Conservation (phyloP, 2,888 invertebrate genomes). For the Dinocampus coccinellae region DNA sequence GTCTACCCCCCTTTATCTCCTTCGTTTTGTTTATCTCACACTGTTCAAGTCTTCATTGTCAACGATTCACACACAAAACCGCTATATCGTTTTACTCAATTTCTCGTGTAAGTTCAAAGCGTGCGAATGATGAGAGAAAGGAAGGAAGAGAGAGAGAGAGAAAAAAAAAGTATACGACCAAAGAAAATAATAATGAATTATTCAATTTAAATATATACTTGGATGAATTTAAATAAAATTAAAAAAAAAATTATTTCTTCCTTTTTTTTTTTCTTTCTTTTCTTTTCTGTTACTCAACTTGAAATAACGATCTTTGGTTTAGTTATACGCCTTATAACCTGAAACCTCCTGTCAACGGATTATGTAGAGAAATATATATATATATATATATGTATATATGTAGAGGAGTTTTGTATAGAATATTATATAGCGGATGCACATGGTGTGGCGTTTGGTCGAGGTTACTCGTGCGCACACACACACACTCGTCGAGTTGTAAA, state of each 20-base stretch:
- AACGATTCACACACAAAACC: slow-evolving; percentile 32
- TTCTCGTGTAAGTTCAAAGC: slow-evolving; percentile 11
- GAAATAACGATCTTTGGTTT: not conserved
- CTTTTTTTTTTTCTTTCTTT: no score
- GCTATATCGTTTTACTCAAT: slow-evolving; percentile 31
- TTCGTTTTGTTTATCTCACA: no score
- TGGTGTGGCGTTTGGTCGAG: slow-evolving; percentile 26
- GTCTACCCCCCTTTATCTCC: no score
- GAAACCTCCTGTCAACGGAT: not conserved
- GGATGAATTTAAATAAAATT: not conserved
- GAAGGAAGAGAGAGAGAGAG: not conserved
- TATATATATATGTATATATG: not conserved
- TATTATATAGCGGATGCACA: slow-evolving; percentile 26
- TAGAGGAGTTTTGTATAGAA: not conserved
- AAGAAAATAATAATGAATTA: no score
- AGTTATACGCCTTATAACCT: not conserved
- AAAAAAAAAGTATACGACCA: not conserved
- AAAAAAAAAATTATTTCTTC: no score
- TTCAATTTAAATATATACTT: not conserved
- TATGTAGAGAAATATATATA: not conserved
- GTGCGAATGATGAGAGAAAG: not conserved
- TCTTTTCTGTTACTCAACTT: not conserved
- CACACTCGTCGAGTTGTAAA: slow-evolving; percentile 9
- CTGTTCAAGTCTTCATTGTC: not conserved
- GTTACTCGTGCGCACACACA: slow-evolving; percentile 15